Evolutionary conservation across 2,888 invertebrate species (phyloP).

Genomic region (Eulithis testata): DNA sequence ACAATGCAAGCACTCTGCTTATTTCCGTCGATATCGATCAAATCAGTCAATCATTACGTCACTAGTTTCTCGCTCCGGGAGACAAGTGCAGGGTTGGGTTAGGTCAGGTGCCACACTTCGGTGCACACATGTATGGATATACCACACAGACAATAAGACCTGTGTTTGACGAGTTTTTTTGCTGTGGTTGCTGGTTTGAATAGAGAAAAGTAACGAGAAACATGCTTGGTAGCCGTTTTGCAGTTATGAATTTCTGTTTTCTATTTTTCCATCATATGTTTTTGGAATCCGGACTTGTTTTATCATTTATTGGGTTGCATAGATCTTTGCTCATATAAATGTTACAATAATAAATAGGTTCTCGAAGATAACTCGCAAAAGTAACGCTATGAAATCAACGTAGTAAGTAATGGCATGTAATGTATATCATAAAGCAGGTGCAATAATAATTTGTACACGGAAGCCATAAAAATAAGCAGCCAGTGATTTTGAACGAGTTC

Average conservation of each 20-base stretch:
- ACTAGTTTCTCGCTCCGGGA: slow-evolving; percentile 60
- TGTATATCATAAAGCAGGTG: slow-evolving; percentile 53
- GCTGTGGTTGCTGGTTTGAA: slow-evolving; percentile 37
- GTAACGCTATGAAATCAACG: not conserved
- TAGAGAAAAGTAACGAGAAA: slow-evolving; percentile 31
- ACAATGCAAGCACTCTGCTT: slow-evolving; percentile 18
- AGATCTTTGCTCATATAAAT: no score
- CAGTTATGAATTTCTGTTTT: not conserved
- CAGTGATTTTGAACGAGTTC: slow-evolving; percentile 48
- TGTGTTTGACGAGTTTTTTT: slow-evolving; percentile 44
- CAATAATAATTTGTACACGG: slow-evolving; percentile 50
- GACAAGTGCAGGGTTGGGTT: slow-evolving; percentile 80
- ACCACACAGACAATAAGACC: slow-evolving; percentile 46
- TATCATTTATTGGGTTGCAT: no score
- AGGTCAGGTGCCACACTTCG: slow-evolving; percentile 79
- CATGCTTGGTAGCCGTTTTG: slow-evolving; percentile 12
- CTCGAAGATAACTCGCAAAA: not conserved
- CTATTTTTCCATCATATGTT: not conserved
- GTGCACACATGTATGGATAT: slow-evolving; percentile 58
- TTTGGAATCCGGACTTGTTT: no score
- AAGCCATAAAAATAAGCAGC: slow-evolving; percentile 55
- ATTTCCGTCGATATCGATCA: slow-evolving; percentile 45
- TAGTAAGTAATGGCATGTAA: slow-evolving; percentile 9
- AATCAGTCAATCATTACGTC: slow-evolving; percentile 44
- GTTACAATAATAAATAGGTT: no score